These are phyloP conservation scores for Hozukius guyotensis DNA, from an alignment of 2,797 vertebrate genomes.

Conservation along the genomic window DNA sequence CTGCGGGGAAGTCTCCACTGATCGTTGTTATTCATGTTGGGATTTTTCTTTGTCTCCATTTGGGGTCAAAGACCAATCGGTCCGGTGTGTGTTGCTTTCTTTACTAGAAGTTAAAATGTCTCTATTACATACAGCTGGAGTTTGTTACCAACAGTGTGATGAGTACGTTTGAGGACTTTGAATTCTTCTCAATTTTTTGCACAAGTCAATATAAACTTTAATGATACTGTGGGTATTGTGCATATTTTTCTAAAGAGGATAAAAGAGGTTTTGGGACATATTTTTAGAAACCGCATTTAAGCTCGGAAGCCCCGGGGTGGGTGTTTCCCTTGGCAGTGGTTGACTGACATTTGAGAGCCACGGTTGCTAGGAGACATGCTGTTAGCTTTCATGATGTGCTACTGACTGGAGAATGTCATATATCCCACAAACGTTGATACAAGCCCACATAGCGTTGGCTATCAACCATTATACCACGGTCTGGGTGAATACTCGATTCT, in stretches of 20 bases:
- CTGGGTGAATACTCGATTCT: too few relatives aligned
- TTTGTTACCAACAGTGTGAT: neutral
- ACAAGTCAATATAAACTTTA: neutral
- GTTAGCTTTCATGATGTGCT: neutral
- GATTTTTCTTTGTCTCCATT: conserved; percentile 22
- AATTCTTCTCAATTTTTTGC: neutral
- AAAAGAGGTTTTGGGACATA: neutral
- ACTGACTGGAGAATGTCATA: neutral
- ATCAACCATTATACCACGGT: neutral
- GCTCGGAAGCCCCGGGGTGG: too few relatives aligned
- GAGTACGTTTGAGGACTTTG: neutral
- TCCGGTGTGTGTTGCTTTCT: neutral
- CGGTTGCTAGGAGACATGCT: neutral
- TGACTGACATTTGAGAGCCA: neutral
- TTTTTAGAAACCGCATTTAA: neutral
- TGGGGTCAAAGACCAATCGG: conserved; percentile 16
- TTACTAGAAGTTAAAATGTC: neutral
- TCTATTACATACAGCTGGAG: neutral
- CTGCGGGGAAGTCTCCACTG: conserved; percentile 20
- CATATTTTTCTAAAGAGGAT: neutral
- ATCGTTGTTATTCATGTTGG: conserved; percentile 47
- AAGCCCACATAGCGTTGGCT: neutral
- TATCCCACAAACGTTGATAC: neutral
- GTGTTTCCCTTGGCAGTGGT: neutral
- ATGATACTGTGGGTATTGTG: neutral